Evolutionary conservation across 2,113 vertebrate genomes (phyloP).

Genomic region (Caracal caracal): DNA sequence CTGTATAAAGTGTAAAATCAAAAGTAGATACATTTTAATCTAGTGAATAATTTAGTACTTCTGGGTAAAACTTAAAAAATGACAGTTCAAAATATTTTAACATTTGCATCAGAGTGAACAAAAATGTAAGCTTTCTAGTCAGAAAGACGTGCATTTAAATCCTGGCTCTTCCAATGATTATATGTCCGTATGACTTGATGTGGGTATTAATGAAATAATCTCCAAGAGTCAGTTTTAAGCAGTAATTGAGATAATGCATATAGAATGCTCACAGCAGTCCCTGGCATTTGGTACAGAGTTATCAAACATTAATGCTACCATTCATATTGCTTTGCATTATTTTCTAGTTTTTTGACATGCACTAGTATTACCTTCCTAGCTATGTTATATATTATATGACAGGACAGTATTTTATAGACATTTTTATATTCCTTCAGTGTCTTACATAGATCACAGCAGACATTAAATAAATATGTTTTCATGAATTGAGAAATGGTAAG

Average conservation of each 20-base stretch:
- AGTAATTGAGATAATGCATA: not conserved
- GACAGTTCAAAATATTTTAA: not conserved
- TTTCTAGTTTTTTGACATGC: slow-evolving; percentile 2
- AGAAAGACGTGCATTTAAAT: not conserved
- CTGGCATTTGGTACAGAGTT: not conserved
- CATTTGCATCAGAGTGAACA: not conserved
- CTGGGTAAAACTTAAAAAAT: not conserved
- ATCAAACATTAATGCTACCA: not conserved
- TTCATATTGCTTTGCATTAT: not conserved
- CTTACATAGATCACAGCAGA: not conserved
- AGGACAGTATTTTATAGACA: not conserved
- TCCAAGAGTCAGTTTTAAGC: not conserved
- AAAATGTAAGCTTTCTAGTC: not conserved
- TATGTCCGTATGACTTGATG: not conserved
- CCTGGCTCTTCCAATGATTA: not conserved
- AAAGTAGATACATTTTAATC: not conserved
- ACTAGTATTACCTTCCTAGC: not conserved
- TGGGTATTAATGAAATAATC: not conserved
- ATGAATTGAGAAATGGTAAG: not conserved
- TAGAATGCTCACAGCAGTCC: not conserved
- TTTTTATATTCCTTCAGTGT: not conserved
- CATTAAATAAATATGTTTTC: not conserved
- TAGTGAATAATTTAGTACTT: not conserved
- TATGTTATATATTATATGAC: not conserved
- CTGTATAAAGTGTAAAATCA: not conserved